Evolutionary conservation across 1,140 invertebrate genomes (phyloP), one percentile per base, ranked within the genome.

Genomic region (Cotesia chilonis): DNA sequence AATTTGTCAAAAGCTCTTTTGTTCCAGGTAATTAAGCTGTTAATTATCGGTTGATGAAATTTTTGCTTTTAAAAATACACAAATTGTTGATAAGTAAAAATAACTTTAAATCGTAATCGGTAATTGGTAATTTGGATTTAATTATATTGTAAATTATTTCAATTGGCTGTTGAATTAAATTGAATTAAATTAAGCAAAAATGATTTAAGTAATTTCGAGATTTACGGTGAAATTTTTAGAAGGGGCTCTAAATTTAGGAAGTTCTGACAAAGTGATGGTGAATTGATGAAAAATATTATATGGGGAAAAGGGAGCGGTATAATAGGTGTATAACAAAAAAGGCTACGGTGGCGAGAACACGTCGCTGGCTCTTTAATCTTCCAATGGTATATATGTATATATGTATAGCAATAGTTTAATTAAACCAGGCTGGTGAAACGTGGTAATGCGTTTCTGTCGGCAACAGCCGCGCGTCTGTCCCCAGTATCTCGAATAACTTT

Each of bases 361-460:
- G 17, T 59, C 57, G 57, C 20, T 59, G 4, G 9, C 60, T 66
- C 64, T 65, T 65, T 66, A 66, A 66, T 28, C 20, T 38, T 12
- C 20, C 20, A 14, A 66, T 52, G 51, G 7, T 38, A 55, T 55
- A 55, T 55, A n/a, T 55, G 54, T n/a, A 55, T 55, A 59, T 66
- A 35, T 28, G 9, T 51, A 54, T 66, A 79, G 80, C 81, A 83
- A 83, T 83, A 79, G 80, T 80, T 83, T 83, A 83, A 83, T 83
- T 83, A 83, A 83, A 83, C 74, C 75, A 74, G 38, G 70, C 65
- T 52, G 76, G 57, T 80, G 79, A 81, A 81, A 82, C 73, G 79
- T 68, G 69, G 78, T 79, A 82, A 81, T 82, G 80, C 77, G 76
- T 80, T 81, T 73, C 81, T 83, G 81, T 83, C 81, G 78, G 73